Evolutionary conservation across 2,888 invertebrate species (phyloP).

Genomic region (Tinea semifulvella): DNA sequence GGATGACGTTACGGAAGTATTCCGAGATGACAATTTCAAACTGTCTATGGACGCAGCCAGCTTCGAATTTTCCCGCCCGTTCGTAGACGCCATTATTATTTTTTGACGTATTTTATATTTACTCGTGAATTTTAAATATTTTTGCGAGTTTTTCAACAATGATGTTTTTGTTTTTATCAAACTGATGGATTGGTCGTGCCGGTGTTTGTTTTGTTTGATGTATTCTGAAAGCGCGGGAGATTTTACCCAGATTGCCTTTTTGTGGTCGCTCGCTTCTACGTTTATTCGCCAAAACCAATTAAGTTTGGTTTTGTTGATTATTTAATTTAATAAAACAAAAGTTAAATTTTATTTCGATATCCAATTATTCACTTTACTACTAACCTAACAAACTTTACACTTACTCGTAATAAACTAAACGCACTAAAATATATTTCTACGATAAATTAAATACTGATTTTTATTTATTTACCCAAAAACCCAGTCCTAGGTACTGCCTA

Average conservation of each 20-base stretch:
- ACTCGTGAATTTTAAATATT: not conserved
- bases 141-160: too few species aligned
- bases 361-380: too few species aligned
- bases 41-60: constrained; percentile 58
- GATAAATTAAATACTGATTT: too few species aligned
- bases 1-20: constrained; percentile 45
- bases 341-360: too few species aligned
- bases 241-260: not conserved
- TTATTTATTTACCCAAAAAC: too few species aligned
- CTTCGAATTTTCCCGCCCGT: constrained; percentile 51
- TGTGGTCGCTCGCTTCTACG: not conserved
- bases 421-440: too few species aligned
- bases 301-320: too few species aligned
- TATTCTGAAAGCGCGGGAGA: not conserved
- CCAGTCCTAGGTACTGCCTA: too few species aligned
- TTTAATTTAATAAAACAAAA: too few species aligned
- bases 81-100: constrained; percentile 50
- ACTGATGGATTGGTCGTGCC: not conserved
- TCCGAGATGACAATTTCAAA: constrained; percentile 55
- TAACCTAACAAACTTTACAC: too few species aligned
- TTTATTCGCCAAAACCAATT: not conserved
- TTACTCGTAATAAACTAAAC: too few species aligned
- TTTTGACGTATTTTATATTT: not conserved
- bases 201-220: not conserved
- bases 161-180: not conserved